phyloP scores from a whole-genome alignment of 2,888 invertebrate species.

The Mythimna pallens region DNA sequence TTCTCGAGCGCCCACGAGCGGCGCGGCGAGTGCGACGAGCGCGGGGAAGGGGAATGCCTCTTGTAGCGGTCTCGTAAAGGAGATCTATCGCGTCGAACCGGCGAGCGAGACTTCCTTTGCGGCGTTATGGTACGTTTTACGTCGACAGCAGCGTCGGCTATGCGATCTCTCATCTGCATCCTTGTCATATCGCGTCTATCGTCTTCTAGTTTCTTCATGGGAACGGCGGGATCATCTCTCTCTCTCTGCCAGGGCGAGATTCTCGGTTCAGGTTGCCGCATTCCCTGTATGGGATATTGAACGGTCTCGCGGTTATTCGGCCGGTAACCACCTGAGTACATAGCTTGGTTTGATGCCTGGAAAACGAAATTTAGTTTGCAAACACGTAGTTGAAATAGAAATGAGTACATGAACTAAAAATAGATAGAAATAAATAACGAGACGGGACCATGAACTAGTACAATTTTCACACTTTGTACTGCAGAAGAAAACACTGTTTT shows the following conservation, averaged over 20 bases:
- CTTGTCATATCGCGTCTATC: conserved; percentile 67
- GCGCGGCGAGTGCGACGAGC: conserved; percentile 77
- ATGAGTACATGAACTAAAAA: conserved; percentile 35
- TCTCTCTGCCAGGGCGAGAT: conserved; percentile 76
- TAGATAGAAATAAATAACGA: conserved; percentile 8
- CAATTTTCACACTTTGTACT: conserved; percentile 1
- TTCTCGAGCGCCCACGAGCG: conserved; percentile 87
- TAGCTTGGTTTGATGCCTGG: conserved; percentile 85
- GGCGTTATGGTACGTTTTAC: conserved; percentile 38
- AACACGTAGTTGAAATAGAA: conserved; percentile 65
- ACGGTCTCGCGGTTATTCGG: conserved; percentile 73
- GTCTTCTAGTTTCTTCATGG: conserved; percentile 73
- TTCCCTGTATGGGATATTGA: conserved; percentile 68
- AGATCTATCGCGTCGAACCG: conserved; percentile 78
- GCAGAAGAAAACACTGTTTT: neutral
- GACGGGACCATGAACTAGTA: conserved; percentile 10
- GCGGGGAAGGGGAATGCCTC: conserved; percentile 80
- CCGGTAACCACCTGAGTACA: conserved; percentile 85
- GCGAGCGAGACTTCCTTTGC: conserved; percentile 77
- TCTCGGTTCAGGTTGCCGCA: conserved; percentile 63
- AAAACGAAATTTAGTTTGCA: conserved; percentile 86
- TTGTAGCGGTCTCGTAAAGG: conserved; percentile 79
- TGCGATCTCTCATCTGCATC: conserved; percentile 58
- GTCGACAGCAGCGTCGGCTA: conserved; percentile 55
- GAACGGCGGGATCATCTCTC: conserved; percentile 65